These are phyloP conservation scores for Poeciliopsis occidentalis DNA, from an alignment of 2,113 vertebrate genomes.

Conservation along the genomic window DNA sequence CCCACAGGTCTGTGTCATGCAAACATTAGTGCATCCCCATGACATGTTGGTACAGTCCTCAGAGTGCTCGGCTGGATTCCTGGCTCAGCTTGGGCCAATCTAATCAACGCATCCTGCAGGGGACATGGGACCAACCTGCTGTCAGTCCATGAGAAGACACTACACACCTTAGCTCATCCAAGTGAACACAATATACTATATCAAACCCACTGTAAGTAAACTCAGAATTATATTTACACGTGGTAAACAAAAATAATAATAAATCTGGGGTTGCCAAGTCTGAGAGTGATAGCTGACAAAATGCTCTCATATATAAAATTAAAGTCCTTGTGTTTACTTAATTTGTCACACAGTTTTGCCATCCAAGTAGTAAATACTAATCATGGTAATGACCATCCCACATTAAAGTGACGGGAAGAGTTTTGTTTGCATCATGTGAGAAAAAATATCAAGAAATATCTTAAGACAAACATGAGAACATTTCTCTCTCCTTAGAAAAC, in stretches of 20 bases:
- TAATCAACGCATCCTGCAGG: constrained; percentile 78
- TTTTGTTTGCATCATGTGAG: too few relatives aligned
- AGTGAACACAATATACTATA: constrained; percentile 33
- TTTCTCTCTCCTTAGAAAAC: too few relatives aligned
- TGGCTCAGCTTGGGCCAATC: constrained; percentile 67
- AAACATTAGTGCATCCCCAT: constrained; percentile 30
- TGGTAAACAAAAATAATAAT: not conserved
- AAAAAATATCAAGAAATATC: too few relatives aligned
- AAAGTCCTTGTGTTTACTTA: constrained; percentile 3
- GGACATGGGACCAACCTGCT: constrained; percentile 44
- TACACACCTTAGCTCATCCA: constrained; percentile 52
- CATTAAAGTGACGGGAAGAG: constrained; percentile 15
- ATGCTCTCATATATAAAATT: not conserved
- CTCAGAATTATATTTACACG: constrained; percentile 4
- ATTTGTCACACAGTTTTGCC: constrained; percentile 19
- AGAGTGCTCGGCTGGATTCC: constrained; percentile 46
- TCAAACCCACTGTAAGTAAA: constrained; percentile 8
- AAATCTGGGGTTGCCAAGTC: not conserved
- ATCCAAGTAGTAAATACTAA: constrained; percentile 19
- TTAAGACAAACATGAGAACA: too few relatives aligned
- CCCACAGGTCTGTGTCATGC: constrained; percentile 32
- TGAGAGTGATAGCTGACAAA: not conserved
- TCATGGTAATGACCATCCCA: constrained; percentile 24
- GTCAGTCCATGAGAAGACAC: constrained; percentile 47
- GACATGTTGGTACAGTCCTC: constrained; percentile 54